Percentiles rank a stretch among this genome's conserved stretches.
Evolutionary conservation across 2,113 vertebrate genomes (phyloP).

Genomic region (Carollia perspicillata): DNA sequence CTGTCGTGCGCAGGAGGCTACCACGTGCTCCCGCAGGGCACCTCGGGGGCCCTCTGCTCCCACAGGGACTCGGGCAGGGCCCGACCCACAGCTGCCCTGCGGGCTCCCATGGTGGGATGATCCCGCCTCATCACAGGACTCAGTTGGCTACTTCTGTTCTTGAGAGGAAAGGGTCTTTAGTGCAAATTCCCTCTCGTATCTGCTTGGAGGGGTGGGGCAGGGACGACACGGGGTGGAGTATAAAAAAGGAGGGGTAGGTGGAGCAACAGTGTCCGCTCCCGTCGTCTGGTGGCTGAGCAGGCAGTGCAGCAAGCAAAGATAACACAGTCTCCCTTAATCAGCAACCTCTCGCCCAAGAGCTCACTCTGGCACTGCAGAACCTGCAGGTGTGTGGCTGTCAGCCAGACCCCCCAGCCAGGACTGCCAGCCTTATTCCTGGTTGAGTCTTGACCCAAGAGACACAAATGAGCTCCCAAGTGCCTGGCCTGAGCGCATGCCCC

Average conservation of each 20-base stretch:
- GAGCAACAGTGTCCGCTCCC: neutral
- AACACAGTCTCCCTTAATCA: conserved; percentile 63
- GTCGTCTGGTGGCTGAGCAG: conserved; percentile 26
- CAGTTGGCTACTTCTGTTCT: conserved; percentile 7
- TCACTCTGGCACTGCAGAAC: conserved; percentile 72
- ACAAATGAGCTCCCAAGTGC: conserved; percentile 26
- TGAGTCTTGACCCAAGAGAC: neutral
- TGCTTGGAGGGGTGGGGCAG: neutral
- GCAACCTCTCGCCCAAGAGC: conserved; percentile 74
- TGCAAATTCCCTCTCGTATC: neutral
- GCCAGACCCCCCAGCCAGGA: conserved; percentile 65
- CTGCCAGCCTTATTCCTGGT: neutral
- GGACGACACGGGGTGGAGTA: neutral
- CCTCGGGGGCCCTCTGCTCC: neutral
- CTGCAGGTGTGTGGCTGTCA: conserved; percentile 81
- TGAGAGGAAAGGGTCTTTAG: neutral
- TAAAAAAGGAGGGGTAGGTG: neutral
- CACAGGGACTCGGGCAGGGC: neutral
- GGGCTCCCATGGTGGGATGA: neutral
- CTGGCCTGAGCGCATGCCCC: neutral
- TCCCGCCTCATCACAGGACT: neutral
- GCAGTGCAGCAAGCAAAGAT: conserved; percentile 77
- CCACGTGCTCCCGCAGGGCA: neutral
- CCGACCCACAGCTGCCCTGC: neutral
- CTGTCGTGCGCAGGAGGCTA: neutral